Conservation (phyloP, 2,888 invertebrate species). For the Polylopha cassiicola region DNA sequence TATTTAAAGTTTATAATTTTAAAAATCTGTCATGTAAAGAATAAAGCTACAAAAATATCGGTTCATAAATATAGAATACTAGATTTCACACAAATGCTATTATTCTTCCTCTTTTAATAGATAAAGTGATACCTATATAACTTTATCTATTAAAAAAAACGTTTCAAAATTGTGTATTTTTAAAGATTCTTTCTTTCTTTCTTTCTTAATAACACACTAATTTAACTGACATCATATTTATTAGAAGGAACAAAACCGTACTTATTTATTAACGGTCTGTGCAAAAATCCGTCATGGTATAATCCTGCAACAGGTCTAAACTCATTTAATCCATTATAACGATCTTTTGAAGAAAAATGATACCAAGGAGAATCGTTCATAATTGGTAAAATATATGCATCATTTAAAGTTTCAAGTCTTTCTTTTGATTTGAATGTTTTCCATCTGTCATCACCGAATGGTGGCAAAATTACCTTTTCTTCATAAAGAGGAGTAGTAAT, state of each 20-base stretch:
- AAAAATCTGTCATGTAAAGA: too few relatives aligned
- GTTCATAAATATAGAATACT: too few relatives aligned
- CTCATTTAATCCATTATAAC: constrained; percentile 37
- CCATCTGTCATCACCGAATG: constrained; percentile 22
- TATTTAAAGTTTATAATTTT: too few relatives aligned
- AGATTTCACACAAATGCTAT: too few relatives aligned
- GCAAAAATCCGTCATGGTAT: constrained; percentile 66
- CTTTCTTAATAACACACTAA: too few relatives aligned
- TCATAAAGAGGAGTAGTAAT: constrained; percentile 28
- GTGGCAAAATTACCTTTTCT: constrained; percentile 25
- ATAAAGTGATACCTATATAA: too few relatives aligned
- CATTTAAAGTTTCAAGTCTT: constrained; percentile 4
- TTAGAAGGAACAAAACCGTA: constrained; percentile 18
- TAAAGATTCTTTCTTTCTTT: too few relatives aligned
- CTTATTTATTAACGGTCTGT: constrained; percentile 43
- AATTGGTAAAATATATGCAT: constrained; percentile 41
- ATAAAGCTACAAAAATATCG: too few relatives aligned
- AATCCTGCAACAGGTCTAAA: constrained; percentile 66
- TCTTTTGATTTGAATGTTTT: constrained; percentile 1
- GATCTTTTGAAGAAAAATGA: constrained; percentile 40
- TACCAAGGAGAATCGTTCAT: constrained; percentile 53
- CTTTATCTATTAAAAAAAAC: too few relatives aligned
- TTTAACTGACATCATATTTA: constrained; percentile 14
- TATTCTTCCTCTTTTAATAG: too few relatives aligned
- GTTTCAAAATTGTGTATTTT: too few relatives aligned